Evolutionary conservation across 2,113 vertebrate species (phyloP).

Genomic region (Gavia stellata): DNA sequence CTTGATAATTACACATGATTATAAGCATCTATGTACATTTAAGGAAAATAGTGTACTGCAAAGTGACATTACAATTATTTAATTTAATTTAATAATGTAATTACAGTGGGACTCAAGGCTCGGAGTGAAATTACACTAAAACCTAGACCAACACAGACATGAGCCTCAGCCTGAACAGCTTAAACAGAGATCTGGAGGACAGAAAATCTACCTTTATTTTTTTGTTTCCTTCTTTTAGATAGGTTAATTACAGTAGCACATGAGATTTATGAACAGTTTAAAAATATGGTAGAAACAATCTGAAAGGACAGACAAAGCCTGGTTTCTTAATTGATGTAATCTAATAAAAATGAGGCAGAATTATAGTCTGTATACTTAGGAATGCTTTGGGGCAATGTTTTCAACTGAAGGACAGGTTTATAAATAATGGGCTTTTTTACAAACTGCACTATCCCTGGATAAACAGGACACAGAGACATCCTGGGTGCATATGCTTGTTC

Average conservation of each 20-base stretch:
- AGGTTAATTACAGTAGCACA: background rate
- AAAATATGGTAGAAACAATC: constrained; percentile 12
- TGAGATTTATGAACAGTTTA: constrained; percentile 24
- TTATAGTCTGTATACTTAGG: constrained; percentile 3
- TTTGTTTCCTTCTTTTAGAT: background rate
- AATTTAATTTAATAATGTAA: constrained; percentile 10
- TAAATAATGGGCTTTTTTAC: background rate
- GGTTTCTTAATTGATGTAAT: constrained; percentile 45
- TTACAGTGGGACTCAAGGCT: background rate
- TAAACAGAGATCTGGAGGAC: background rate
- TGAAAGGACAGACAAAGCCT: constrained; percentile 33
- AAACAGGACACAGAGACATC: background rate
- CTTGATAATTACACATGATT: background rate
- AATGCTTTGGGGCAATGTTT: constrained; percentile 27
- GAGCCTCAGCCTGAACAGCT: background rate
- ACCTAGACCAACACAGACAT: background rate
- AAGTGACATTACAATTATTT: constrained; percentile 12
- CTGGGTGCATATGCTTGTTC: constrained; percentile 1
- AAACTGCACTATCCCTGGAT: background rate
- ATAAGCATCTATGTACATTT: background rate
- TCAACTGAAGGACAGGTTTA: background rate
- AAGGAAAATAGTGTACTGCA: background rate
- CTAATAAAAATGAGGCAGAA: constrained; percentile 50
- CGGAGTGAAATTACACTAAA: background rate
- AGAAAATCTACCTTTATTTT: background rate